phyloP scores from a whole-genome alignment of 2,113 vertebrate species.

The Cololabis saira region DNA sequence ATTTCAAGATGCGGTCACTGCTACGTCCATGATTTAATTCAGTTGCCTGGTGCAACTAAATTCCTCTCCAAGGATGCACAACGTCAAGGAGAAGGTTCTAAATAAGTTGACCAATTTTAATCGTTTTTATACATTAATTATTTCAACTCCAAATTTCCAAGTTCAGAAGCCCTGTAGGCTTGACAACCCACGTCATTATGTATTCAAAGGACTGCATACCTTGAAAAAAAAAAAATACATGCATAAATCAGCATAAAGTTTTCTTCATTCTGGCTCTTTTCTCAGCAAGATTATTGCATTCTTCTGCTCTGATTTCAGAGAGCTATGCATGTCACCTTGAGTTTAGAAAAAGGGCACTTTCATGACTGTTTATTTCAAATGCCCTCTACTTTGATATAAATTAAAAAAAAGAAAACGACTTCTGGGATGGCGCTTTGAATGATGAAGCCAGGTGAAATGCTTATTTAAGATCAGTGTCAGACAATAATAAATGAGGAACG shows the following conservation, averaged over 20 bases:
- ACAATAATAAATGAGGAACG: conserved; percentile 65
- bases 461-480: conserved; percentile 72
- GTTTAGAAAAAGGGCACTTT: conserved; percentile 41
- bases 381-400: conserved; percentile 65
- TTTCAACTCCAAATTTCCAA: conserved; percentile 24
- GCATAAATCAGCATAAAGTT: conserved; percentile 23
- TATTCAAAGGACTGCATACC: conserved; percentile 27
- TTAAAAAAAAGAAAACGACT: conserved; percentile 47
- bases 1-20: conserved; percentile 16
- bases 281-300: conserved; percentile 21
- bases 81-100: neutral
- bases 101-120: conserved; percentile 18
- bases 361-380: conserved; percentile 61
- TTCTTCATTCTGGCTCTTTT: conserved; percentile 40
- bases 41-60: too few species aligned
- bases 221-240: neutral
- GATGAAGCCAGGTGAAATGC: conserved; percentile 71
- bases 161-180: conserved; percentile 20
- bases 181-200: conserved; percentile 3
- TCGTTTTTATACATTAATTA: conserved; percentile 19
- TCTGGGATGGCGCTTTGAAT: conserved; percentile 55
- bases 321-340: conserved; percentile 61
- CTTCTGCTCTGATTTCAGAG: conserved; percentile 49
- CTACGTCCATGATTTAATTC: conserved; percentile 9
- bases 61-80: too few species aligned